Conservation (phyloP, 2,797 vertebrate genomes). For the Manis crassicaudata region DNA sequence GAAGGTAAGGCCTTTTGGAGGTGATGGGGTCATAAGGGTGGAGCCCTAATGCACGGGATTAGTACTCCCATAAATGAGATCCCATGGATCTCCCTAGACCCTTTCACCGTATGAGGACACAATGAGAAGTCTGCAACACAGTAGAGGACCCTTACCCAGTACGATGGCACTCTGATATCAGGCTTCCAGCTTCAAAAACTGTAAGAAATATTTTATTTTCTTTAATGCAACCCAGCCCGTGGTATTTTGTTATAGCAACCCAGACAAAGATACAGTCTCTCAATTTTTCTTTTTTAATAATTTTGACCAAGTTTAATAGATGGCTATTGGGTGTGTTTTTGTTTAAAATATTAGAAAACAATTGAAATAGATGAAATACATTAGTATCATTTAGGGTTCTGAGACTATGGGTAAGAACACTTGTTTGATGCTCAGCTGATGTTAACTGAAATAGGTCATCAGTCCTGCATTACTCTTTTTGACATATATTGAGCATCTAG, state of each 20-base stretch:
- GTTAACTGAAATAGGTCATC: background rate
- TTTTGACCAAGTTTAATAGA: background rate
- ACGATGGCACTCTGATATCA: background rate
- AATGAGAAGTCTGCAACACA: background rate
- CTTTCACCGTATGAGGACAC: background rate
- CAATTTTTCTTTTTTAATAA: conserved; percentile 10
- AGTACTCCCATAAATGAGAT: background rate
- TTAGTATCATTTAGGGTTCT: background rate
- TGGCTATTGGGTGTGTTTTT: background rate
- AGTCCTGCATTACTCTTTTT: background rate
- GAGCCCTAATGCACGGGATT: background rate
- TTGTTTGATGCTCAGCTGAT: background rate
- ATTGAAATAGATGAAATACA: background rate
- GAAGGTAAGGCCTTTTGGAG: background rate
- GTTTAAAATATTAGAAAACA: conserved; percentile 9
- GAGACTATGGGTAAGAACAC: background rate
- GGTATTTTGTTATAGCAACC: background rate
- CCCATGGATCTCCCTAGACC: background rate
- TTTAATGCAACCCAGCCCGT: background rate
- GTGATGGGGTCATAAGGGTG: background rate
- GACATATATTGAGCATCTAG: background rate
- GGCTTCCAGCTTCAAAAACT: background rate
- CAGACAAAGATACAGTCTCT: background rate
- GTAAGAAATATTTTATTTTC: background rate
- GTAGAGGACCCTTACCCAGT: background rate